A percentile compares a stretch with the other conserved stretches of the same genome.
Conservation (phyloP, 1,140 invertebrate species). For the Aphelinus certus region DNA sequence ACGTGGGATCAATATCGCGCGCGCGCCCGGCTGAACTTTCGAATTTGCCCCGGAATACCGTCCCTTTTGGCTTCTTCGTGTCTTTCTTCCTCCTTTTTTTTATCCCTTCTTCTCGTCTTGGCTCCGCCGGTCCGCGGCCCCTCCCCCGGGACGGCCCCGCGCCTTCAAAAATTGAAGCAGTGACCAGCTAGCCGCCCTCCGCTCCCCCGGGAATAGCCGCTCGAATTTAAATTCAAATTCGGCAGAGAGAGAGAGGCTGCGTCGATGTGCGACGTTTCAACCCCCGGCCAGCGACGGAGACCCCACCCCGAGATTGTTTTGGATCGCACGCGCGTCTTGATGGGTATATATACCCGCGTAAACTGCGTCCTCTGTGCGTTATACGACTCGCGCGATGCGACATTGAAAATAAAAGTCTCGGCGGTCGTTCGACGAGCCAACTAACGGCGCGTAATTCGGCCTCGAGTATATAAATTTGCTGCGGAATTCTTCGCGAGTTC, state of each 20-base stretch:
- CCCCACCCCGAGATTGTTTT: too few species aligned
- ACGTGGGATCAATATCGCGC: slow-evolving; percentile 13
- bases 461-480: too few species aligned
- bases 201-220: slow-evolving; percentile 49
- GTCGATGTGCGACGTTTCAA: too few species aligned
- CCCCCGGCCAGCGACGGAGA: too few species aligned
- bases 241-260: neutral
- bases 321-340: too few species aligned
- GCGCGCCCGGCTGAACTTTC: neutral
- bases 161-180: slow-evolving; percentile 61
- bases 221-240: slow-evolving; percentile 64
- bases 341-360: too few species aligned
- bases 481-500: too few species aligned
- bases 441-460: too few species aligned
- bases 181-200: slow-evolving; percentile 44
- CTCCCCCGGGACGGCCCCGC: slow-evolving; percentile 53
- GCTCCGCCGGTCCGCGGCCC: neutral
- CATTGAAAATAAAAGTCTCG: too few species aligned
- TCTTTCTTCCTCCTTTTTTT: slow-evolving; percentile 47
- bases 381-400: too few species aligned
- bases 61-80: slow-evolving; percentile 7
- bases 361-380: too few species aligned
- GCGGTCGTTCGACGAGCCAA: too few species aligned
- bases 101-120: neutral
- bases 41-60: neutral